Evolutionary conservation across 2,797 vertebrate genomes (phyloP).

Genomic region (Lagorchestes hirsutus): DNA sequence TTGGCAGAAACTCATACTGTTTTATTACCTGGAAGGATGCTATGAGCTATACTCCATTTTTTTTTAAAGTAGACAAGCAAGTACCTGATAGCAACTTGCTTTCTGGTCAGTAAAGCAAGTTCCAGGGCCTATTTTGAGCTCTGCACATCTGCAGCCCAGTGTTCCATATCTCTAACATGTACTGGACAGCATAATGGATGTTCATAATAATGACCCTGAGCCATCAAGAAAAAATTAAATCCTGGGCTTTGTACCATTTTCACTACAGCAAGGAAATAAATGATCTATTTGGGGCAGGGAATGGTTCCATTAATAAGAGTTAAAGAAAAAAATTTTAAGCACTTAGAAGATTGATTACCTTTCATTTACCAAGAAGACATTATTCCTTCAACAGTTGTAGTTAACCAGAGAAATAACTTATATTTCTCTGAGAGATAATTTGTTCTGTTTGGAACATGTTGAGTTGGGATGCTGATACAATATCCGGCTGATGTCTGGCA

Average conservation of each 20-base stretch:
- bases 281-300: background rate
- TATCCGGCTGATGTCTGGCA: background rate
- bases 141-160: background rate
- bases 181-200: background rate
- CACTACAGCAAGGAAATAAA: background rate
- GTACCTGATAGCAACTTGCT: background rate
- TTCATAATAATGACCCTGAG: background rate
- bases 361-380: background rate
- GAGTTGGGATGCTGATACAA: background rate
- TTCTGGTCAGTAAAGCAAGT: background rate
- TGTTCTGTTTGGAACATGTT: background rate
- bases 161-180: background rate
- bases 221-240: background rate
- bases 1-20: background rate
- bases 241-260: background rate
- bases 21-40: background rate
- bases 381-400: background rate
- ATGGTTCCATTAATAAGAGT: background rate
- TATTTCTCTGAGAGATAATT: background rate
- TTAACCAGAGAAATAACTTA: background rate
- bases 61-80: background rate
- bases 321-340: background rate
- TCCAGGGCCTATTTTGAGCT: background rate
- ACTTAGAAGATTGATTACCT: background rate
- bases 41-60: background rate